phyloP scores from a whole-genome alignment of 1,140 invertebrate genomes.

The Drosophila sp. region DNA sequence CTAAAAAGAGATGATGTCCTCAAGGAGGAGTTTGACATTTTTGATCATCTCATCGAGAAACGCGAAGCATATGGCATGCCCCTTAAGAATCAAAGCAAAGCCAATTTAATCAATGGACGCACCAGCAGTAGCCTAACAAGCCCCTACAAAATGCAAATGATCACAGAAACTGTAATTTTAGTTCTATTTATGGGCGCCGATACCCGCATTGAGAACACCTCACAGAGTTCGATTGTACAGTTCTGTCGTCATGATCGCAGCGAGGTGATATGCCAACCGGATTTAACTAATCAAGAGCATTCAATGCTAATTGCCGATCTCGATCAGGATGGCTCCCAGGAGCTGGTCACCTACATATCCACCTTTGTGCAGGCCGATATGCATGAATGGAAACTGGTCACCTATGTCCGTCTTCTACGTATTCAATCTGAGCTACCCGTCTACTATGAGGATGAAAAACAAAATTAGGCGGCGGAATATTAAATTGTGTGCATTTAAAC shows the following conservation, averaged over 20 bases:
- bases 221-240: slow-evolving; percentile 88
- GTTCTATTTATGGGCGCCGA: slow-evolving; percentile 89
- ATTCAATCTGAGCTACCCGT: slow-evolving; percentile 88
- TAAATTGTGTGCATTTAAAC: slow-evolving; percentile 52
- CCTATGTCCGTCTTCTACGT: slow-evolving; percentile 86
- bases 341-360: slow-evolving; percentile 89
- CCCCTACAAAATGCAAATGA: slow-evolving; percentile 77
- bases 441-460: slow-evolving; percentile 84
- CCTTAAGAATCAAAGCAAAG: slow-evolving; percentile 59
- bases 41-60: slow-evolving; percentile 70
- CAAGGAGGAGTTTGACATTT: slow-evolving; percentile 56
- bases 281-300: slow-evolving; percentile 87
- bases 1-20: slow-evolving; percentile 44
- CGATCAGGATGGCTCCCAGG: slow-evolving; percentile 88
- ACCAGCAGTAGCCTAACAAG: slow-evolving; percentile 31
- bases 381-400: slow-evolving; percentile 85
- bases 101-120: neutral
- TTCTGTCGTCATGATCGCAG: slow-evolving; percentile 86
- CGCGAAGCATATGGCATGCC: slow-evolving; percentile 49
- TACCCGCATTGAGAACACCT: slow-evolving; percentile 89
- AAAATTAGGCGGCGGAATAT: slow-evolving; percentile 49
- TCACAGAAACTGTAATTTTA: slow-evolving; percentile 89
- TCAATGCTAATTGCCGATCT: slow-evolving; percentile 89
- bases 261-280: slow-evolving; percentile 88
- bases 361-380: slow-evolving; percentile 85